These are phyloP conservation scores for Eucidaris tribuloides DNA, from an alignment of 35 echinoderm and acorn worm genomes.

Conservation along the genomic window DNA sequence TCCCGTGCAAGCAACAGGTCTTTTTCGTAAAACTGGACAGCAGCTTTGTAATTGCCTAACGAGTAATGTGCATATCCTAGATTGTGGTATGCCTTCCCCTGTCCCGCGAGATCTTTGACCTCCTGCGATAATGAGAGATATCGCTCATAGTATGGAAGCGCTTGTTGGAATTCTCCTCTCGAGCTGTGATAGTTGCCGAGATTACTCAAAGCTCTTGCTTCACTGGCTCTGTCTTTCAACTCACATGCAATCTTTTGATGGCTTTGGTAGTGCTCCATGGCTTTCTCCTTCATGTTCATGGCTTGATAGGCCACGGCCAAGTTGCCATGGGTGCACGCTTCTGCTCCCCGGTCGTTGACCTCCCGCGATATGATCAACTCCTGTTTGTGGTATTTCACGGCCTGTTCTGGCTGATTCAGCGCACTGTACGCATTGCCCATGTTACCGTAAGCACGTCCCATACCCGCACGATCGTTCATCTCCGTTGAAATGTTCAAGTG, in stretches of 20 bases:
- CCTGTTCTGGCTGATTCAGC: slow-evolving; percentile 87
- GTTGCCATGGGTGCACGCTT: slow-evolving; percentile 94
- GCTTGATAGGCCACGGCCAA: slow-evolving; percentile 95
- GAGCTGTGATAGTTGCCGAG: slow-evolving; percentile 94
- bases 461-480: slow-evolving; percentile 50
- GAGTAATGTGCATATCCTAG: slow-evolving; percentile 97
- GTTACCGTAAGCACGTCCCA: slow-evolving; percentile 90
- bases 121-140: slow-evolving; percentile 72
- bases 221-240: slow-evolving; percentile 85
- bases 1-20: slow-evolving; percentile 81
- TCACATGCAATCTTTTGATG: slow-evolving; percentile 81
- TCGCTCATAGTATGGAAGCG: slow-evolving; percentile 83
- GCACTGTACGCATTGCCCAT: slow-evolving; percentile 97
- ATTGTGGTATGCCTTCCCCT: slow-evolving; percentile 94
- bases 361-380: slow-evolving; percentile 93
- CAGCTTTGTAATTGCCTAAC: slow-evolving; percentile 87
- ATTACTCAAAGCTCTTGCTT: slow-evolving; percentile 81
- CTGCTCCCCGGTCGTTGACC: slow-evolving; percentile 83
- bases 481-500: slow-evolving; percentile 80
- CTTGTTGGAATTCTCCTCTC: slow-evolving; percentile 89
- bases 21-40: slow-evolving; percentile 93
- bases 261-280: slow-evolving; percentile 88
- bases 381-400: slow-evolving; percentile 97
- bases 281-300: slow-evolving; percentile 90
- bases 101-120: slow-evolving; percentile 59